Conservation (phyloP, 2,888 invertebrate species). For the Noctua fimbriata region DNA sequence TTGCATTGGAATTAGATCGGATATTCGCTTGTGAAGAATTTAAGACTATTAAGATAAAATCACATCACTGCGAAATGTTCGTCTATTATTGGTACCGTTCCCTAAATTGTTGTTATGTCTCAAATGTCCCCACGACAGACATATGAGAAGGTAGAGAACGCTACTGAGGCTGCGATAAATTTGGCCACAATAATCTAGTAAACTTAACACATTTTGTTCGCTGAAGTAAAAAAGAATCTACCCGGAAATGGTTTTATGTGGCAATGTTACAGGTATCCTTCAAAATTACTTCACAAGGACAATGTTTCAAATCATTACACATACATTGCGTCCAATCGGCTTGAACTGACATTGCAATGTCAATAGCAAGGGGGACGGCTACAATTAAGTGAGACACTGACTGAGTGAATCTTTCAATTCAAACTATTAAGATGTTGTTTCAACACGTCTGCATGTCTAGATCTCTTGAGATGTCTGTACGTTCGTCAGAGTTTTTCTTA, state of each 20-base stretch:
- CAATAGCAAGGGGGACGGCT: background rate
- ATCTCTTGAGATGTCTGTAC: background rate
- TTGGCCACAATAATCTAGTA: background rate
- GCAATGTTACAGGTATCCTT: background rate
- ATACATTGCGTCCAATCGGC: background rate
- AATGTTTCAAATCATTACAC: background rate
- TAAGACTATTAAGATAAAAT: no score
- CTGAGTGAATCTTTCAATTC: constrained; percentile 20
- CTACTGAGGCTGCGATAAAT: background rate
- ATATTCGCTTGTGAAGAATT: no score
- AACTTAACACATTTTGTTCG: background rate
- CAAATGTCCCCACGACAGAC: background rate
- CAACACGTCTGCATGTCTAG: background rate
- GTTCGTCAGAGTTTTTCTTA: background rate
- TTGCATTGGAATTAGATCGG: background rate
- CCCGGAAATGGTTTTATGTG: background rate
- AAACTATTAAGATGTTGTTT: background rate
- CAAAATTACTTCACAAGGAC: background rate
- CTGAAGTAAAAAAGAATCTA: background rate
- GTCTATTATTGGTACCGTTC: background rate
- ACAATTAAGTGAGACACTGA: constrained; percentile 18
- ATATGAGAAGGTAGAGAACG: background rate
- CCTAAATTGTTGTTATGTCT: no score
- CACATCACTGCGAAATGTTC: background rate
- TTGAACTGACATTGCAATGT: background rate